phyloP scores from a whole-genome alignment of 2,797 vertebrate species.

The Holocentrus rufus region DNA sequence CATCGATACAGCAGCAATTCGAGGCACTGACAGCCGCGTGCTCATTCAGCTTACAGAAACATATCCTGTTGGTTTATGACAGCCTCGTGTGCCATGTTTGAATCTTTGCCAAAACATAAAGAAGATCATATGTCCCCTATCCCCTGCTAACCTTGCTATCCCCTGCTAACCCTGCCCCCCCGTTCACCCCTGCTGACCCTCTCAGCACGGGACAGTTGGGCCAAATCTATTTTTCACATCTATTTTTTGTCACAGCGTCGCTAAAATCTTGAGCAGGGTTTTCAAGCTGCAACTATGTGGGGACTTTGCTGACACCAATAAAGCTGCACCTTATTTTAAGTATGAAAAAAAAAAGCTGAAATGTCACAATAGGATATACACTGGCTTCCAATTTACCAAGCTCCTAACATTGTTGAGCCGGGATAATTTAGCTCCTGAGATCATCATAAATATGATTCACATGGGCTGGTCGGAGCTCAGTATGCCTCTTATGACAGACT shows the following conservation, averaged over 20 bases:
- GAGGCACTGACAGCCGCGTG: conserved; percentile 25
- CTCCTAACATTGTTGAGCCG: no score
- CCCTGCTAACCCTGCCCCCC: background rate
- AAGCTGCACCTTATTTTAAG: background rate
- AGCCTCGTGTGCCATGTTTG: conserved; percentile 41
- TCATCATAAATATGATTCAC: conserved; percentile 51
- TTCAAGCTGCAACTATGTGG: background rate
- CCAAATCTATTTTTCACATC: conserved; percentile 1
- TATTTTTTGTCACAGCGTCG: background rate
- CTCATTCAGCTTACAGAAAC: conserved; percentile 36
- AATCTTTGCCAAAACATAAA: conserved; percentile 28
- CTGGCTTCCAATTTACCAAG: background rate
- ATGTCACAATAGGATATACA: background rate
- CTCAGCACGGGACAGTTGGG: background rate
- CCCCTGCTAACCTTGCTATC: conserved; percentile 10
- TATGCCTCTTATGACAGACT: conserved; percentile 34
- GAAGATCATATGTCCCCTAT: conserved; percentile 31
- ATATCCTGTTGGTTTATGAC: conserved; percentile 30
- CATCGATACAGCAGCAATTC: conserved; percentile 23
- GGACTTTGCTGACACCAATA: background rate
- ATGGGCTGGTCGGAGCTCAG: conserved; percentile 28
- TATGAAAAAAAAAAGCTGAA: background rate
- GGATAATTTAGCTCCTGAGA: conserved; percentile 26
- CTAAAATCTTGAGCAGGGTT: background rate
- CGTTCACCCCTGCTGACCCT: background rate